phyloP scores from a whole-genome alignment of 2,113 vertebrate species.

The Nematolebias whitei region DNA sequence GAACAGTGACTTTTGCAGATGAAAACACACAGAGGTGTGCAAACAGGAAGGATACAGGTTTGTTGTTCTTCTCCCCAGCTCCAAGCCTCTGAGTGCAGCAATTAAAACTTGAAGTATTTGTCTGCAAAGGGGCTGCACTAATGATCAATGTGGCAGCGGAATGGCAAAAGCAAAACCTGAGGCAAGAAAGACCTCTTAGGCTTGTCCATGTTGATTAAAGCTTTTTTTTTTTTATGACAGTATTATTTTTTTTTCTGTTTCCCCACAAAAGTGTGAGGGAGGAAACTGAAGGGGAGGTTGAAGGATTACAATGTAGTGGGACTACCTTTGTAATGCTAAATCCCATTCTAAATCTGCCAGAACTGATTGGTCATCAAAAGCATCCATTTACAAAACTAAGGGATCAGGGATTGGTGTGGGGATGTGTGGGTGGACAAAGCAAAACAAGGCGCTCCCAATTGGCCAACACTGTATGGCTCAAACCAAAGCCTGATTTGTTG shows the following conservation, averaged over 20 bases:
- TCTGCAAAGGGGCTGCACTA: conserved; percentile 53
- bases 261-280: conserved; percentile 42
- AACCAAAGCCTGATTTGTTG: conserved; percentile 54
- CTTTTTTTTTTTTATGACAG: conserved; percentile 61
- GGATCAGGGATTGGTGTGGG: conserved; percentile 11
- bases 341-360: conserved; percentile 74
- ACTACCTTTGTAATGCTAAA: conserved; percentile 78
- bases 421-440: conserved; percentile 27
- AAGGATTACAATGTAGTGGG: conserved; percentile 72
- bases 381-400: conserved; percentile 59
- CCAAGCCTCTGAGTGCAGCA: conserved; percentile 44
- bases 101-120: conserved; percentile 74
- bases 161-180: conserved; percentile 8
- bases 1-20: conserved; percentile 42
- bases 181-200: conserved; percentile 34
- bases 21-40: conserved; percentile 21
- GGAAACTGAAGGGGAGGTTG: conserved; percentile 24
- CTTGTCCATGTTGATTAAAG: conserved; percentile 49
- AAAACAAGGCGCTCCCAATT: conserved; percentile 60
- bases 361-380: conserved; percentile 78
- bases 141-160: conserved; percentile 30
- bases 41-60: conserved; percentile 22
- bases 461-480: conserved; percentile 48
- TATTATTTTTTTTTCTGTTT: conserved; percentile 42
- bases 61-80: conserved; percentile 33